Conservation (phyloP, 2,888 invertebrate species). For the Strigamia crassipes region DNA sequence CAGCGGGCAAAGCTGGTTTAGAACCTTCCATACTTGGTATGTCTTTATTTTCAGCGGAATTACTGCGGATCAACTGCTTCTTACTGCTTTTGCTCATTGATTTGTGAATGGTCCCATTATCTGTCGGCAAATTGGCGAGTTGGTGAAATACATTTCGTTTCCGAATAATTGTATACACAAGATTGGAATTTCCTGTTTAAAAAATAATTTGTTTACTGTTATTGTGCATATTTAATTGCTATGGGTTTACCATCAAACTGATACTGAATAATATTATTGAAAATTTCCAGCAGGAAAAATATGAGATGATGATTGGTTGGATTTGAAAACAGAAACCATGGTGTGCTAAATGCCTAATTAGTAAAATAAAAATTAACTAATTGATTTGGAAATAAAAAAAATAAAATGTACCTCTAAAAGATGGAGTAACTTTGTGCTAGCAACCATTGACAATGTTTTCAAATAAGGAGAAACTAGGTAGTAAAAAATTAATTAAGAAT, state of each 20-base stretch:
- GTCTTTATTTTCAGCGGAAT: conserved; percentile 51
- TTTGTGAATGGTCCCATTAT: conserved; percentile 84
- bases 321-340: conserved; percentile 97
- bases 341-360: conserved; percentile 90
- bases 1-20: conserved; percentile 80
- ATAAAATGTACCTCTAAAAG: conserved; percentile 71
- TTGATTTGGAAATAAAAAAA: neutral
- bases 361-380: conserved; percentile 47
- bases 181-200: conserved; percentile 85
- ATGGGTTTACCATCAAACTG: conserved; percentile 90
- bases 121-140: conserved; percentile 94
- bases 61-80: conserved; percentile 52
- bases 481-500: neutral
- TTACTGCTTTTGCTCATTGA: conserved; percentile 62
- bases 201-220: conserved; percentile 9
- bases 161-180: conserved; percentile 97
- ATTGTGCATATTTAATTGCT: neutral
- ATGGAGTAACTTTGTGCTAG: conserved; percentile 95
- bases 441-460: conserved; percentile 98
- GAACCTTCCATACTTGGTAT: conserved; percentile 73
- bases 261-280: conserved; percentile 99
- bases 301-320: conserved; percentile 97
- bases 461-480: conserved; percentile 90
- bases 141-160: conserved; percentile 98
- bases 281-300: conserved; percentile 97